Base-by-base conservation (phyloP, 2,797 vertebrate genomes). In the Threskiornis aethiopicus region DNA sequence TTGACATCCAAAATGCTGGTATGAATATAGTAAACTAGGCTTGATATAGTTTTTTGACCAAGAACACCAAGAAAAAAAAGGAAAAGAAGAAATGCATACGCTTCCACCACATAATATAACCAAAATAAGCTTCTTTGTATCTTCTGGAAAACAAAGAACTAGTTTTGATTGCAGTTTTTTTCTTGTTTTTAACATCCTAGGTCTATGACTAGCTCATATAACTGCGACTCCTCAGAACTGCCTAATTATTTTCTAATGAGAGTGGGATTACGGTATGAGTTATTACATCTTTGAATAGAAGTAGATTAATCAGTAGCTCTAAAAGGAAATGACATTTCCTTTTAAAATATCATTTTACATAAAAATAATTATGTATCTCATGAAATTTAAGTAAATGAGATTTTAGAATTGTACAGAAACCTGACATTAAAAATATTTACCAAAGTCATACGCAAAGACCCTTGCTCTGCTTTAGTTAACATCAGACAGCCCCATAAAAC, bases 281-380 rank as follows among this genome's bases (percentile, higher is more conserved):
- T 95, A 94, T 90, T 93, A 87, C 24, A 57, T 46, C 88, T 90
- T 88, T 79, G 81, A 96, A 84, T 52, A 95, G 62, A 94, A 89
- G 26, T 31, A 91, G 29, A 95, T 93, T 90, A 95, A 97, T 96
- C 81, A 89, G 86, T 54, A 82, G 52, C 37, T 80, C 86, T 65
- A 80, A 87, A 92, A 90, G 84, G 90, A 97, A 97, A 95, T 94
- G 9, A n/a, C 88, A 94, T 71, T 96, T 95, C 81, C 83, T 86
- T 93, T 75, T 65, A 91, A 91, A 96, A 84, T 81, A 94, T 29
- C 13, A 61, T 91, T 96, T 93, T 66, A 64, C 33, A 92, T 39
- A 46, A 71, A 90, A 93, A 84, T 65, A 89, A 91, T 77, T 79
- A 81, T 21, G 28, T 69, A 69, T 33, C 47, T 76, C 81, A 84